Evolutionary conservation across 2,888 invertebrate genomes (phyloP).

Genomic region (Lithophane semibrunnea): DNA sequence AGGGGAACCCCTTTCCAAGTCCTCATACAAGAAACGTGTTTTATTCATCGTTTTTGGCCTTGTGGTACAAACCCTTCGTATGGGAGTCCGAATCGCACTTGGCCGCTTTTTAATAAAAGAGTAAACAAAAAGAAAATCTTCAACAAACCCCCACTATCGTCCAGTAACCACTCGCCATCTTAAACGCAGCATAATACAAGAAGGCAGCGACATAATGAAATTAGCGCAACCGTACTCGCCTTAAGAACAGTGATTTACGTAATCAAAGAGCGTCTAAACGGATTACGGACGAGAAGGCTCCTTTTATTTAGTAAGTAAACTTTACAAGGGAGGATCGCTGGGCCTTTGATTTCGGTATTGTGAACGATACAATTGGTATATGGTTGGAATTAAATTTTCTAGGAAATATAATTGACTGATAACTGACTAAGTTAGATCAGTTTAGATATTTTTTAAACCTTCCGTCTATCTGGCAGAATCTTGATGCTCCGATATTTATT

Average conservation of each 20-base stretch:
- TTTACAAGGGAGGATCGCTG: slow-evolving; percentile 30
- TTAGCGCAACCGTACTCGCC: slow-evolving; percentile 77
- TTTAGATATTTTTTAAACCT: background rate
- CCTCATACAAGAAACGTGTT: background rate
- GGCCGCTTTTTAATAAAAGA: background rate
- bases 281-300: slow-evolving; percentile 68
- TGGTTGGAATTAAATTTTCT: background rate
- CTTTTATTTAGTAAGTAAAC: slow-evolving; percentile 67
- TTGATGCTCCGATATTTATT: too few relatives aligned
- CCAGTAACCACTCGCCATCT: slow-evolving; percentile 30
- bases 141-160: background rate
- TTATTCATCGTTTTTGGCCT: background rate
- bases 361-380: slow-evolving; percentile 12
- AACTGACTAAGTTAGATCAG: too few relatives aligned
- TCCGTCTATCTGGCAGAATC: too few relatives aligned
- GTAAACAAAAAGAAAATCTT: background rate
- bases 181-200: slow-evolving; percentile 61
- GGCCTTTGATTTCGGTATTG: slow-evolving; percentile 48
- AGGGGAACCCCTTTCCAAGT: background rate
- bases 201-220: slow-evolving; percentile 77
- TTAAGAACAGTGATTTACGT: slow-evolving; percentile 84
- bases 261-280: slow-evolving; percentile 85
- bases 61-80: background rate
- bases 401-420: background rate
- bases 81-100: background rate